Evolutionary conservation across 2,113 vertebrate genomes (phyloP).

Genomic region (Lucifuga dentata): DNA sequence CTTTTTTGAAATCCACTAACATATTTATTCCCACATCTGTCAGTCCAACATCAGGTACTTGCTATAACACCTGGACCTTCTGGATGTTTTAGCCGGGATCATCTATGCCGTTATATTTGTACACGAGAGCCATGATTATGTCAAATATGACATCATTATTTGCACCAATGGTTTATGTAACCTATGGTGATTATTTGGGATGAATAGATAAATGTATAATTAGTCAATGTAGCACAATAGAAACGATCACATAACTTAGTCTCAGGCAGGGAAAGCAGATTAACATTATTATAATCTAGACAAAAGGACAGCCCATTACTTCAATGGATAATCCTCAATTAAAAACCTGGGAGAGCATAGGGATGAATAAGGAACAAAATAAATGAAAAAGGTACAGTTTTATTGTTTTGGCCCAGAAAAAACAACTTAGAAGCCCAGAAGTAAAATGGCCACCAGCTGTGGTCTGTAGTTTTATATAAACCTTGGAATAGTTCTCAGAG

Average conservation of each 20-base stretch:
- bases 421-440: neutral
- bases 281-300: constrained; percentile 63
- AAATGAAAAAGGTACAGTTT: neutral
- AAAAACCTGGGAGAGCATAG: constrained; percentile 34
- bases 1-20: constrained; percentile 33
- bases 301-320: constrained; percentile 57
- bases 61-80: constrained; percentile 28
- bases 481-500: neutral
- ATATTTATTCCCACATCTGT: constrained; percentile 38
- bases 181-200: no score
- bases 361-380: constrained; percentile 34
- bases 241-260: constrained; percentile 17
- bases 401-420: neutral
- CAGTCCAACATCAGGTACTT: constrained; percentile 4
- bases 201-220: constrained; percentile 1
- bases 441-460: neutral
- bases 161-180: neutral
- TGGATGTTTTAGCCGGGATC: constrained; percentile 12
- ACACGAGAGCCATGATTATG: neutral
- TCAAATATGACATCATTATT: constrained; percentile 37
- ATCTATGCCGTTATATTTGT: neutral
- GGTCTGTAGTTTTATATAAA: constrained; percentile 5
- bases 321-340: constrained; percentile 50
- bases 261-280: constrained; percentile 51
- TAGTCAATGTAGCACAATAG: no score